Evolutionary conservation across 2,113 vertebrate species (phyloP).

Genomic region (Setophaga petechia): DNA sequence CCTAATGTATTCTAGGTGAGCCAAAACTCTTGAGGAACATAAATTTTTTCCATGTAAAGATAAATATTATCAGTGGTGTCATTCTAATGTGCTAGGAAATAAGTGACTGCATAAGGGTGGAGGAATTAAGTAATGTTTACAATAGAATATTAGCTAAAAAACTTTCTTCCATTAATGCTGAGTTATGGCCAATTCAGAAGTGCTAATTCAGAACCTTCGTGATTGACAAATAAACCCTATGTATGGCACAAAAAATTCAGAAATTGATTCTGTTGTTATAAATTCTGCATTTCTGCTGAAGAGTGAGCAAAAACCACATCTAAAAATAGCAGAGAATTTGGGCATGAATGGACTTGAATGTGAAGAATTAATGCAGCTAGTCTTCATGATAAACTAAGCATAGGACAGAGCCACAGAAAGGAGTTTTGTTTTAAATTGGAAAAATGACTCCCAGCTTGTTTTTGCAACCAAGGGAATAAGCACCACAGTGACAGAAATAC

Average conservation of each 20-base stretch:
- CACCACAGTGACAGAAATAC: conserved; percentile 21
- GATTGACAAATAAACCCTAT: neutral
- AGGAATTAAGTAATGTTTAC: neutral
- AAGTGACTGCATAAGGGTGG: neutral
- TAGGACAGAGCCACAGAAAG: neutral
- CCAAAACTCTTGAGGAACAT: neutral
- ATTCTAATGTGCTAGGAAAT: neutral
- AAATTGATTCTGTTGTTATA: neutral
- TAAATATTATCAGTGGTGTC: neutral
- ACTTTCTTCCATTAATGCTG: neutral
- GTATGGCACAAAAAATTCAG: neutral
- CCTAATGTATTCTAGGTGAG: neutral
- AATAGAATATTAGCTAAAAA: neutral
- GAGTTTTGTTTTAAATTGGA: neutral
- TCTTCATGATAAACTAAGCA: neutral
- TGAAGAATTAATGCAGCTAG: neutral
- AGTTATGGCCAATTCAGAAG: neutral
- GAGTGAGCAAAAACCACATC: neutral
- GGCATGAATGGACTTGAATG: neutral
- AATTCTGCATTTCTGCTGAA: neutral
- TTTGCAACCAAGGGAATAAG: conserved; percentile 4
- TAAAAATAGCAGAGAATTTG: neutral
- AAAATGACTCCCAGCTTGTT: neutral
- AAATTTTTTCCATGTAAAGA: neutral
- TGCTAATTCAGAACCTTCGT: neutral